Conservation (phyloP, 2,888 invertebrate genomes). For the Ophioninae sp. region DNA sequence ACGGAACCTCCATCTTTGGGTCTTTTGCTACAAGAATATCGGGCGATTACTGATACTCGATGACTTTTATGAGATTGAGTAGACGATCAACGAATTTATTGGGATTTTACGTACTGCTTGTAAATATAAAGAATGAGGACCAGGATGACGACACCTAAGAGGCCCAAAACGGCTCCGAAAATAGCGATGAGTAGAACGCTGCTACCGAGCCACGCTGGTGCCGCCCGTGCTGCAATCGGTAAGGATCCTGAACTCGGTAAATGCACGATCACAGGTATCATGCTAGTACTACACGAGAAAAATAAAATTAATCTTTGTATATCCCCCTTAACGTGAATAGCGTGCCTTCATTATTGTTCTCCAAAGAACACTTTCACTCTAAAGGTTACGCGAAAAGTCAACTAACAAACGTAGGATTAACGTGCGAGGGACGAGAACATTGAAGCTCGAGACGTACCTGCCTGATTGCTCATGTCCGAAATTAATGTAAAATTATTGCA, state of each 20-base stretch:
- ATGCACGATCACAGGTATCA: constrained; percentile 82
- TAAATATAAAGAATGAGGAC: constrained; percentile 90
- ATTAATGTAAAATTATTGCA: background rate
- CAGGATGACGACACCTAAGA: constrained; percentile 89
- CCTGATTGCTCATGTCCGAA: background rate
- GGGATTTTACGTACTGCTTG: constrained; percentile 83
- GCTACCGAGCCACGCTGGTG: constrained; percentile 81
- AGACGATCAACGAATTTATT: background rate
- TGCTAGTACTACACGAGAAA: constrained; percentile 71
- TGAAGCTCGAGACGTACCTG: background rate
- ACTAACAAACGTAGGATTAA: background rate
- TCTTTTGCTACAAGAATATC: constrained; percentile 70
- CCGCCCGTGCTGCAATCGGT: constrained; percentile 81
- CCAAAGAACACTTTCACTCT: no score
- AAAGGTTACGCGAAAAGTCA: background rate
- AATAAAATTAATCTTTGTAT: constrained; percentile 1
- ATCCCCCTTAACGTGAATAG: background rate
- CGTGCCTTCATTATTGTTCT: no score
- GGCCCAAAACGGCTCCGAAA: constrained; percentile 87
- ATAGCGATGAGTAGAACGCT: constrained; percentile 83
- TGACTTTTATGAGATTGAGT: background rate
- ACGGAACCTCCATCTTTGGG: constrained; percentile 77
- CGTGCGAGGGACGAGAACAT: background rate
- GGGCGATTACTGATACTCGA: background rate
- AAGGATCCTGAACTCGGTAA: constrained; percentile 78